Conservation (phyloP, 1,140 invertebrate genomes). For the Drosophila quadrilineata region DNA sequence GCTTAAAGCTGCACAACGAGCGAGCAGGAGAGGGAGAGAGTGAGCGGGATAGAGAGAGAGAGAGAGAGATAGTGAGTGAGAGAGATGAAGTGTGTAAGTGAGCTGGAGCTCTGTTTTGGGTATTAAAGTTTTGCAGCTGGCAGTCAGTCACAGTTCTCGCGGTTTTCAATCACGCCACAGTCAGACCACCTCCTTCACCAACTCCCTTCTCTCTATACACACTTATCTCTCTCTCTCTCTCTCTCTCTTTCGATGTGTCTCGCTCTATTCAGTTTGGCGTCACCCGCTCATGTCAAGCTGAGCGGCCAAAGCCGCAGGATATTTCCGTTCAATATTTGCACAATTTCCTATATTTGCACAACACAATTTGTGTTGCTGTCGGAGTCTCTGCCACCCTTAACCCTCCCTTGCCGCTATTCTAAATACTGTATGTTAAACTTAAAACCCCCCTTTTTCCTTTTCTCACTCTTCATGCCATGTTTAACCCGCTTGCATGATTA, state of each 20-base stretch:
- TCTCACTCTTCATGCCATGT: too few species aligned
- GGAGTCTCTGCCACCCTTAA: background rate
- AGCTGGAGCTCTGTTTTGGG: too few species aligned
- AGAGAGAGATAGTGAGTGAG: too few species aligned
- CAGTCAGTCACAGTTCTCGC: conserved; percentile 12
- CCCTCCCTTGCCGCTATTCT: too few species aligned
- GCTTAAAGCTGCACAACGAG: conserved; percentile 50
- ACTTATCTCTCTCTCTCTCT: too few species aligned
- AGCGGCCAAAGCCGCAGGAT: conserved; percentile 54
- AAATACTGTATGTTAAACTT: too few species aligned
- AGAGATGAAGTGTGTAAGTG: too few species aligned
- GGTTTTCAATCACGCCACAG: conserved; percentile 17
- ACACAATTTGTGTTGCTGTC: conserved; percentile 41
- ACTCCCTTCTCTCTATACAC: too few species aligned
- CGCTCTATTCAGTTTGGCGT: too few species aligned
- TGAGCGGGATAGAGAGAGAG: too few species aligned
- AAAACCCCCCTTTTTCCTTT: background rate
- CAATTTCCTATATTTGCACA: conserved; percentile 71
- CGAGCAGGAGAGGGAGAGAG: too few species aligned
- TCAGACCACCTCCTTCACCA: background rate
- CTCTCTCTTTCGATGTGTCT: too few species aligned
- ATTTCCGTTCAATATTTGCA: conserved; percentile 77
- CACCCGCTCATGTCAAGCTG: conserved; percentile 38
- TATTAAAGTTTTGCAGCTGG: conserved; percentile 20
- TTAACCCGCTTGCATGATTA: conserved; percentile 40